Base-by-base conservation (phyloP, 1,140 invertebrate species). In the Anastatus disparis region DNA sequence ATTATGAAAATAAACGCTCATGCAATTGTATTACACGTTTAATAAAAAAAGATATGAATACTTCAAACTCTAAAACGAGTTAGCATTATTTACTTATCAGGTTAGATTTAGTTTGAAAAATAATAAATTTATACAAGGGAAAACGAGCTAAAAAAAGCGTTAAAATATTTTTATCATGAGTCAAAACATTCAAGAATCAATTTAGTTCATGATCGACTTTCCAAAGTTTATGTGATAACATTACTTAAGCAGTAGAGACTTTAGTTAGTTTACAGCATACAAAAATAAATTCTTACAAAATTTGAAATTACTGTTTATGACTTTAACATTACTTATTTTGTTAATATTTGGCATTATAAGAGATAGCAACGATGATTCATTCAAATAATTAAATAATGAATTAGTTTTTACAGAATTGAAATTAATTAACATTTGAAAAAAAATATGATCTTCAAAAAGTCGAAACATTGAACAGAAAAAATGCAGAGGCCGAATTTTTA, bases 11-110 rank as follows among this genome's bases (percentile, higher is more conserved):
- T 3, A 44, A 44, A 12, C n/a, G 8, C 3, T 12, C 40, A 44
- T 38, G 35, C 35, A 7, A 12, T 38, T 38, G 35, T 12, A 38
- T 55, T 3, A n/a, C 17, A 6, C 31, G 17, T 22, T 20, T 2
- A 29, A 6, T 20, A 56, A 1, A 53, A 29, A 27, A 35, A 53
- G 10, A 20, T 29, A 20, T 66, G 26, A 44, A 42, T 29, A 17
- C 20, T 10, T 55, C 29, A 42, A 70, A 70, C 68, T 70, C 68
- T 70, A 64, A 70, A 64, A 70, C 61, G 68, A 70, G 61, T 70
- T 40, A 26, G 46, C 22, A 61, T 20, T 40, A 52, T 53, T 64
- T 61, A 56, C 40, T 15, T 35, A 8, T 64, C 59, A 56, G 61
- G 61, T 64, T 58, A 70, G 52, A 64, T 58, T 70, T 64, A 56